A percentile compares a stretch with the other conserved stretches of the same genome.
Conservation (phyloP, 1,140 invertebrate species). For the Ladona fulva region DNA sequence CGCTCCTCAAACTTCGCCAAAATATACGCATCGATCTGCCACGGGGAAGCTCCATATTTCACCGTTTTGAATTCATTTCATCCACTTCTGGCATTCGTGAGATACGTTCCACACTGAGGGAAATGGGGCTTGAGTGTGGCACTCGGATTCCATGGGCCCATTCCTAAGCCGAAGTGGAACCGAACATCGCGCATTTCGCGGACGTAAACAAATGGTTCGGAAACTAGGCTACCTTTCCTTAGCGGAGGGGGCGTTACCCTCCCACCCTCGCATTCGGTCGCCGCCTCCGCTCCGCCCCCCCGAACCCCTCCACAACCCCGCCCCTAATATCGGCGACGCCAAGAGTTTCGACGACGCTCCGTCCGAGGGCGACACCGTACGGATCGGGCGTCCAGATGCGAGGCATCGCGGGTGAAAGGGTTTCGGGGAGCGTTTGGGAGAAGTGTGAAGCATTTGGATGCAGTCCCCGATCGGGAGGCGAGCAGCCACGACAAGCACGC, state of each 20-base stretch:
- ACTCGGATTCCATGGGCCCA: too few species aligned
- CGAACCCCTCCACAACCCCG: not conserved
- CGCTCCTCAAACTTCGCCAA: not conserved
- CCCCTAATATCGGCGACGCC: not conserved
- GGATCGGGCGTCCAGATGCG: not conserved
- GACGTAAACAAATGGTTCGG: not conserved
- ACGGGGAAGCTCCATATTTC: not conserved
- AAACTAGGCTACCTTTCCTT: not conserved
- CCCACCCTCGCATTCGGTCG: not conserved
- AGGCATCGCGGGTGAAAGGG: too few species aligned
- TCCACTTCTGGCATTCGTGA: too few species aligned
- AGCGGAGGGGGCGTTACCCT: not conserved
- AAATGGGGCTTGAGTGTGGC: too few species aligned
- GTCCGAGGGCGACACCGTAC: not conserved
- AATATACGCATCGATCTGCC: not conserved
- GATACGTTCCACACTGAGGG: too few species aligned
- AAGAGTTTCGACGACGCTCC: not conserved
- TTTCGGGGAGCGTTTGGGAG: too few species aligned
- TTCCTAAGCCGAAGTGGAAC: too few species aligned
- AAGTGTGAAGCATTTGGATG: too few species aligned
- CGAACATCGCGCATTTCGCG: too few species aligned
- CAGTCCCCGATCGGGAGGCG: too few species aligned
- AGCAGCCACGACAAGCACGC: too few species aligned
- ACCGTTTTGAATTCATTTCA: too few species aligned
- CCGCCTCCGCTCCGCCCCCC: not conserved